Evolutionary conservation across 2,888 invertebrate genomes (phyloP), one percentile per base, ranked within the genome.

Genomic region (Epistrophe eligans): DNA sequence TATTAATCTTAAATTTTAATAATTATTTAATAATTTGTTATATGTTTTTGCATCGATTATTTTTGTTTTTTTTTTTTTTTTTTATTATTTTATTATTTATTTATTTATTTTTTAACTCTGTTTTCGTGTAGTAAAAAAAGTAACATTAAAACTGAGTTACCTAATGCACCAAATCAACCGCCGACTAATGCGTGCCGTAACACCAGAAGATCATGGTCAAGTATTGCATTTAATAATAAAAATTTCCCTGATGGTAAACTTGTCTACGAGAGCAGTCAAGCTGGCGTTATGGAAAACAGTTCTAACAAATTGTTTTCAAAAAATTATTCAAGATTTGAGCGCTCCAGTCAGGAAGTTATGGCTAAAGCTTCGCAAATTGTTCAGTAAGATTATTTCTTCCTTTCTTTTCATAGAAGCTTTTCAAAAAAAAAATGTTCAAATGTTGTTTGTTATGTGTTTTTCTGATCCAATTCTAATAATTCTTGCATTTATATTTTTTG

Each of bases 331-430:
- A 89, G 89, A 89, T 90, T 89, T 89, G 90, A 89, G 84, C 89
- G 89, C 52, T 89, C 89, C 79, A 89, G 89, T 84, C 95, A 96
- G 90, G 95, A 96, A 93, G 97, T 96, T 91, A 95, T 97, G 95
- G 96, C 96, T 94, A 95, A 96, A 93, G 97, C 97, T 93, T 96
- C 96, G 94, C 96, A 96, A 93, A 97, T 97, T 93, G 96, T 97
- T 93, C 96, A 96, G 97, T 97, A 97, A 94, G 97, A 95, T 93
- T 73, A 87, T 83, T 89, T 90, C 73, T 88, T 87, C 62, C 70
- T 83, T 72, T 79, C 83, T 72, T 87, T 77, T 82, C 92, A 73
- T 67, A 70, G 32, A 77, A 73, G 82, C 71, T 82, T 82, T 72
- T 64, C 32, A 19, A 67, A 81, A 70, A 64, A 58, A 45, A 52